phyloP scores from a whole-genome alignment of 1,140 invertebrate species.

The Solenopsis invicta region DNA sequence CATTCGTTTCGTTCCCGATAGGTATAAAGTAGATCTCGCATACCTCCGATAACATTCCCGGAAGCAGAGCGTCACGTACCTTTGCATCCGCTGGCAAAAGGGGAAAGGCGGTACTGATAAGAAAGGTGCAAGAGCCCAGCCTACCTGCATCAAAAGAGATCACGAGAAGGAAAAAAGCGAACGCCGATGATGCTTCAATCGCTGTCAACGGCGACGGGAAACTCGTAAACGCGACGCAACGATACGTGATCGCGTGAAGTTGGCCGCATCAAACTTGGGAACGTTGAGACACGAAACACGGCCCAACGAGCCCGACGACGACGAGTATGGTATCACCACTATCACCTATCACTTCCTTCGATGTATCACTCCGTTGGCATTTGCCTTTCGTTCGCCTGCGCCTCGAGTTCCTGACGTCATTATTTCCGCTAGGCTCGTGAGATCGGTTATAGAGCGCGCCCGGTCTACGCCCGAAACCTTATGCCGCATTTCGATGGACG shows the following conservation, averaged over 20 bases:
- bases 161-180: no score
- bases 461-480: conserved; percentile 74
- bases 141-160: conserved; percentile 71
- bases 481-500: conserved; percentile 23
- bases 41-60: conserved; percentile 8
- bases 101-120: not conserved
- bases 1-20: not conserved
- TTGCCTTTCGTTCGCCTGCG: conserved; percentile 34
- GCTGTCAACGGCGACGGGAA: conserved; percentile 7
- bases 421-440: conserved; percentile 68
- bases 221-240: not conserved
- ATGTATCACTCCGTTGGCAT: conserved; percentile 71
- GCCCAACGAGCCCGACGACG: not conserved
- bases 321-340: conserved; percentile 4
- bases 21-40: not conserved
- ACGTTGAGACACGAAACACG: not conserved
- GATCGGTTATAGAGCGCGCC: conserved; percentile 52
- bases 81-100: not conserved
- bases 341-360: not conserved
- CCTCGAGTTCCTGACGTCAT: conserved; percentile 70
- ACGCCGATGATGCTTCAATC: not conserved
- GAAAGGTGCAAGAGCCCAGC: not conserved
- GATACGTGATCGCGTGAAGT: not conserved
- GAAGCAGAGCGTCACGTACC: not conserved
- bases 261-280: conserved; percentile 52